Evolutionary conservation across 2,888 invertebrate species (phyloP).

Genomic region (Coleophora deauratella): DNA sequence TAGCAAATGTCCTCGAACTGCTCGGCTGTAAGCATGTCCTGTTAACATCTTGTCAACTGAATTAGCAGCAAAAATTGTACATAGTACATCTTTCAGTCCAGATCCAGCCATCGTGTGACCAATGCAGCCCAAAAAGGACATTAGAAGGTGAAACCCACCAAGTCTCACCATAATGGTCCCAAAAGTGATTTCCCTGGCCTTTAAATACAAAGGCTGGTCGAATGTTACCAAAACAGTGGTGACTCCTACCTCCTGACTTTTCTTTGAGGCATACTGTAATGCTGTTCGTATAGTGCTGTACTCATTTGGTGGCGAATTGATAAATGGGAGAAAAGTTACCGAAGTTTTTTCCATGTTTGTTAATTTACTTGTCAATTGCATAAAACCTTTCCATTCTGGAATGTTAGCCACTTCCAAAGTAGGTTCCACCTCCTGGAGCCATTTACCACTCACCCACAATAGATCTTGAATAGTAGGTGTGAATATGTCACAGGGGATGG

Average conservation of each 20-base stretch:
- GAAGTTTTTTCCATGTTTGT: not conserved
- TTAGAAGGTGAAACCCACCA: constrained; percentile 37
- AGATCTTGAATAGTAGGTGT: constrained; percentile 16
- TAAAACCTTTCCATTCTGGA: not conserved
- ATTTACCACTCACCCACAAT: not conserved
- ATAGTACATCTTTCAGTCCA: constrained; percentile 19
- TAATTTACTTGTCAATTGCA: not conserved
- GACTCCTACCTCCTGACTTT: too few relatives aligned
- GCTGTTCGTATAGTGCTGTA: not conserved
- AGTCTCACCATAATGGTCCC: constrained; percentile 26
- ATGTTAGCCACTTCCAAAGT: not conserved
- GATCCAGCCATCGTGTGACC: constrained; percentile 36
- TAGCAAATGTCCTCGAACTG: constrained; percentile 30
- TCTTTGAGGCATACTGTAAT: not conserved
- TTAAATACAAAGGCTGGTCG: constrained; percentile 32
- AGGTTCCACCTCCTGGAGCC: too few relatives aligned
- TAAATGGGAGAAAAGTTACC: not conserved
- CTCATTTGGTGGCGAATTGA: not conserved
- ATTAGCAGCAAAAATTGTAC: constrained; percentile 21
- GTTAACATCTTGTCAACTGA: constrained; percentile 30
- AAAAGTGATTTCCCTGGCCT: constrained; percentile 29
- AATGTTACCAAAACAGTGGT: constrained; percentile 26
- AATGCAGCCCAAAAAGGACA: constrained; percentile 29
- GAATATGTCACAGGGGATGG: not conserved
- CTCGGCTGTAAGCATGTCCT: constrained; percentile 31